These are phyloP conservation scores for Bombus polaris DNA, from an alignment of 1,140 invertebrate species.

Conservation along the genomic window DNA sequence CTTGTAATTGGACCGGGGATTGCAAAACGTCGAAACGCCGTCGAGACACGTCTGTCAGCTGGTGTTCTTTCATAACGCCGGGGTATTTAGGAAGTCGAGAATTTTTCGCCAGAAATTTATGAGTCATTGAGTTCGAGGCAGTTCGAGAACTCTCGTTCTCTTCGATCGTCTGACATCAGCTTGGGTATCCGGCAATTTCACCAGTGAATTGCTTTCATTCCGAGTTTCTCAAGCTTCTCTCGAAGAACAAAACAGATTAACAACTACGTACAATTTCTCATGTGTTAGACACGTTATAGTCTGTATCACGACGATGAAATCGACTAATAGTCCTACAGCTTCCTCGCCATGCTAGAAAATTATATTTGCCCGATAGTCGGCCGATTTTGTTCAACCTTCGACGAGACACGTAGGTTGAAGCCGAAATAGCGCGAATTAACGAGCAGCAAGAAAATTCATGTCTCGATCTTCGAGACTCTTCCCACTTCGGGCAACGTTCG, in stretches of 20 bases:
- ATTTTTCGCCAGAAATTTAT: constrained; percentile 28
- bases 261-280: neutral
- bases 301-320: too few relatives aligned
- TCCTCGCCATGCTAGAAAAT: too few relatives aligned
- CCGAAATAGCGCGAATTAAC: neutral
- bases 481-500: neutral
- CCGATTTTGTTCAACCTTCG: neutral
- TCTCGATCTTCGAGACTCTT: neutral
- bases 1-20: constrained; percentile 72
- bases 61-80: constrained; percentile 27
- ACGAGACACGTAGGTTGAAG: neutral
- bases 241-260: neutral
- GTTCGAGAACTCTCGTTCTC: constrained; percentile 14
- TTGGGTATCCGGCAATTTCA: neutral
- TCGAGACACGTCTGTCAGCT: constrained; percentile 56
- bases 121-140: neutral
- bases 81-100: constrained; percentile 25
- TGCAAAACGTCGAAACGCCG: constrained; percentile 72
- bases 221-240: neutral
- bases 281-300: neutral
- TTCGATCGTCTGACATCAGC: constrained; percentile 18
- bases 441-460: neutral
- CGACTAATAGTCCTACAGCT: too few relatives aligned
- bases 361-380: too few relatives aligned
- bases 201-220: neutral